A percentile compares a stretch with the other conserved stretches of the same genome.
phyloP scores from a whole-genome alignment of 30 jellyfish, hydroid and myxozoan genomes.

The Aurelia sp. region DNA sequence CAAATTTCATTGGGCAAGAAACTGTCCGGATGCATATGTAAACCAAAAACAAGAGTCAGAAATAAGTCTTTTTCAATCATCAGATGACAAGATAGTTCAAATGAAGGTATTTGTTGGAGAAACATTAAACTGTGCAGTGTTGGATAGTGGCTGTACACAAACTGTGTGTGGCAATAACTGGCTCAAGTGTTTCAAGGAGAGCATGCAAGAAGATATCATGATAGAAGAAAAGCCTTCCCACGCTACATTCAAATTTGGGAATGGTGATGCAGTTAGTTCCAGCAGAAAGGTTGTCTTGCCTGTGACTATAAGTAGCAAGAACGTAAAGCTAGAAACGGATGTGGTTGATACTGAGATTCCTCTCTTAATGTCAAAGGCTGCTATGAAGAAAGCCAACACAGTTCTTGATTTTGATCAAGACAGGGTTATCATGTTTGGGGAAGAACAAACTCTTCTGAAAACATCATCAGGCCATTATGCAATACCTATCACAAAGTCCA shows the following conservation, averaged over 20 bases:
- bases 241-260: constrained; percentile 63
- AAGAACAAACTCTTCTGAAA: background rate
- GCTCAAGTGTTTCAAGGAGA: too few species aligned
- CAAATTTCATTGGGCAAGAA: too few species aligned
- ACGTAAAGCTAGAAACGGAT: constrained; percentile 28
- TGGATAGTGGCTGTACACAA: too few species aligned
- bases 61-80: too few species aligned
- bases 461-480: constrained; percentile 55
- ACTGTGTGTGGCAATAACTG: too few species aligned
- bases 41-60: too few species aligned
- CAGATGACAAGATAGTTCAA: too few species aligned
- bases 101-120: too few species aligned
- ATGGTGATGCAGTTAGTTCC: constrained; percentile 32
- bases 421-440: constrained; percentile 38
- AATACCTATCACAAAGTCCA: constrained; percentile 30
- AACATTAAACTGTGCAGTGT: too few species aligned
- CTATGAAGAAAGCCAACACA: constrained; percentile 49
- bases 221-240: constrained; percentile 35
- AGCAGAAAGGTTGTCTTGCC: constrained; percentile 29
- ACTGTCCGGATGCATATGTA: too few species aligned
- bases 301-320: constrained; percentile 14
- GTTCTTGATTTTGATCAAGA: constrained; percentile 44
- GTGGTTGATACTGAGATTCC: constrained; percentile 64
- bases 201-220: too few species aligned
- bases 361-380: constrained; percentile 30